Evolutionary conservation across 2,888 invertebrate species (phyloP), one percentile per base, ranked within the genome.

Genomic region (Branchellion lobata): DNA sequence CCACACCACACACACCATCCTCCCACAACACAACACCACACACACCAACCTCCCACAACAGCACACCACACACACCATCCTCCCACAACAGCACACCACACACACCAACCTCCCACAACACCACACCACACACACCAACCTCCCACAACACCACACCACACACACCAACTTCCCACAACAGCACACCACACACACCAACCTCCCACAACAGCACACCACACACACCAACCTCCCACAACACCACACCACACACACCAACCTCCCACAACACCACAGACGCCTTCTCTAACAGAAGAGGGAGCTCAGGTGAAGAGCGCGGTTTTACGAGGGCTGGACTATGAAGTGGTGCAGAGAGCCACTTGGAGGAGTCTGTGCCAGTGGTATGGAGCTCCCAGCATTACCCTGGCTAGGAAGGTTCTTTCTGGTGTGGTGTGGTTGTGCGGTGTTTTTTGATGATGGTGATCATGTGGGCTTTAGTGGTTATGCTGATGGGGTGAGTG

Each of bases 211-310:
- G 11, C 3, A 57, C 61, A 57, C n/a, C n/a, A n/a, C 40, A 40
- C 40, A 8, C 40, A 40, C 5, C 40, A 8, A 40, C 40, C 40
- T 14, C 5, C 40, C 14, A 5, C 40, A 5, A 40, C 40, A 5
- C 40, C 14, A 40, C 40, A 40, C 40, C 40, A 5, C 40, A 40
- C 40, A 5, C 40, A 8, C 5, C 40, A 40, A 5, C 40, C 61
- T 5, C 21, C 61, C 21, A 8, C 24, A 57, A 8, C 21, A 5
- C 61, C 3, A 57, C 61, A 57, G 61, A n/a, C 34, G 29, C 90
- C 91, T 68, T 92, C 93, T 0, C 88, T 95, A 82, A 95, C 95
- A 1, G 93, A 93, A 78, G 95, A 95, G 89, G 95, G 94, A 82
- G 94, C 94, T 0, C 91, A 92, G 84, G 89, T 95, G 81, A 92